phyloP scores from a whole-genome alignment of 2,113 vertebrate species.

The Corydoras sp. region DNA sequence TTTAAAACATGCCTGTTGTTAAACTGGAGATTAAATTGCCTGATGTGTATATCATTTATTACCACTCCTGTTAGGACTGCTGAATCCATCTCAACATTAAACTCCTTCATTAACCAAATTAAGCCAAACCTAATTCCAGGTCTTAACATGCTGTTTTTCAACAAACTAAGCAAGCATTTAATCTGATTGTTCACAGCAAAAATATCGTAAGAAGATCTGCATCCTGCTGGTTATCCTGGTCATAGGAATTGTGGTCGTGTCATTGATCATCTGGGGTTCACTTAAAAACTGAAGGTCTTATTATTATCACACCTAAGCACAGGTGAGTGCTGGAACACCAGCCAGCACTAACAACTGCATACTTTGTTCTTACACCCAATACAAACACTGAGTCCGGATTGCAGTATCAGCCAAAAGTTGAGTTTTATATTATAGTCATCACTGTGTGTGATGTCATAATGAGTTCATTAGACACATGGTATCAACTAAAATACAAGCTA shows the following conservation, averaged over 20 bases:
- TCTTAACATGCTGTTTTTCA: no score
- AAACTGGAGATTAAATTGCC: no score
- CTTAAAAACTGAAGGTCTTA: conserved; percentile 31
- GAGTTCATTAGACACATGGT: no score
- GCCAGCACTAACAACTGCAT: neutral
- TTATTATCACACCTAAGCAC: neutral
- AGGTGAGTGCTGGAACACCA: neutral
- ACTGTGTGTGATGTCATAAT: neutral
- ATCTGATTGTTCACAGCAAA: conserved; percentile 63
- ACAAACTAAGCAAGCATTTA: neutral
- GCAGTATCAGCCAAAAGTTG: neutral
- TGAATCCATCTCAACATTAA: no score
- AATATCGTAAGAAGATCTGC: conserved; percentile 90
- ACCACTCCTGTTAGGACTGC: no score
- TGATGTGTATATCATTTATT: no score
- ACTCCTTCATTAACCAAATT: no score
- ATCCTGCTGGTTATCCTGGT: conserved; percentile 75
- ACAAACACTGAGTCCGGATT: neutral
- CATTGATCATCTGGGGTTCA: conserved; percentile 69
- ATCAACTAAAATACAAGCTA: no score
- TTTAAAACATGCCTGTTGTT: no score
- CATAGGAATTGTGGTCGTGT: conserved; percentile 64
- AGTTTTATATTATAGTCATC: no score
- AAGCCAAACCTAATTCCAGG: no score
- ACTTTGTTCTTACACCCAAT: neutral